Evolutionary conservation across 2,888 invertebrate species (phyloP), one percentile per base, ranked within the genome.

Genomic region (Cinara cedri): DNA sequence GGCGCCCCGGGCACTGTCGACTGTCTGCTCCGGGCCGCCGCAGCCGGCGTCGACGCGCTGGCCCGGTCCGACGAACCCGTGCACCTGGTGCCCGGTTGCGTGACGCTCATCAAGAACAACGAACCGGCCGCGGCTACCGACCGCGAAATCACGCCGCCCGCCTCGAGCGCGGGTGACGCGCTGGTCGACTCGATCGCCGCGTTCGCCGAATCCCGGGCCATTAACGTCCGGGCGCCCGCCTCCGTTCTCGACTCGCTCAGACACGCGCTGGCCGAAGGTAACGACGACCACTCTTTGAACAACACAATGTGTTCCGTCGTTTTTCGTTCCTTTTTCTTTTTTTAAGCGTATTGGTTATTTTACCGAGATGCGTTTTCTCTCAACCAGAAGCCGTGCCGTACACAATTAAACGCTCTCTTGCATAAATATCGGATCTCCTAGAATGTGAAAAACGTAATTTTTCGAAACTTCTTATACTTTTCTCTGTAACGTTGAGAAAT

Each of bases 51-150:
- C 26, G 34, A 68, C 66, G 55, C 60, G 13, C 46, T 78, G 21
- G 11, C 76, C 57, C 66, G 70, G 81, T 72, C 81, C 42, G 26
- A 72, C 2, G 81, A 74, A 6, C 72, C 81, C 21, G 55, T 81
- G 3, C 65, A 72, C 24, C 46, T 81, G 34, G 49, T 81, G 26
- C 44, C 65, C 19, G 72, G 72, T 6, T 72, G n/a, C 46, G 63
- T 81, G 65, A 46, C 72, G 54, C 81, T 81, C 1, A 55, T 81
- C 34, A 81, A 66, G 46, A 51, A 71, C 42, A n/a, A 26, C 21
- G 68, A 10, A 46, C 51, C 71, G 14, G 42, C 11, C 49, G 34
- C 8, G n/a, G n/a, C n/a, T n/a, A n/a, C 10, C 34, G n/a, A 10
- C 34, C 19, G 1, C 16, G 21, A 34, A 34, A 34, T 44, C 26